phyloP scores from a whole-genome alignment of 2,797 vertebrate genomes.

The Meda fulgida region DNA sequence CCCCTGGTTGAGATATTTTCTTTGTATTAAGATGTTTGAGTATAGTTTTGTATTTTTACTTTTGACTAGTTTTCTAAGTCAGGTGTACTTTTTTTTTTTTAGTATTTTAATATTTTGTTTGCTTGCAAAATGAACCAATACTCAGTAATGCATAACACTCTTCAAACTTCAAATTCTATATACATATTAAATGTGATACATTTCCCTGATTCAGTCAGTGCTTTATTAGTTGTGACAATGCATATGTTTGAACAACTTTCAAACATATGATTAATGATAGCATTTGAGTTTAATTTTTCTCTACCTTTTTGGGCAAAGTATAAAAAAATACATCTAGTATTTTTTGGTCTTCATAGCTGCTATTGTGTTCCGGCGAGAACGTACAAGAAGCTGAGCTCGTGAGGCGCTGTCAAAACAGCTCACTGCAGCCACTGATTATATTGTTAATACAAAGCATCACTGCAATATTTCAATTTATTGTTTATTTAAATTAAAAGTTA shows the following conservation, averaged over 20 bases:
- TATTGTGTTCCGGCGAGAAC: background rate
- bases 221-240: background rate
- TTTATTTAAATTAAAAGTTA: background rate
- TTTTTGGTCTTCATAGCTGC: background rate
- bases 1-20: no score
- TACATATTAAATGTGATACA: background rate
- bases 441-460: background rate
- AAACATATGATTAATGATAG: background rate
- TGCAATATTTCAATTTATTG: background rate
- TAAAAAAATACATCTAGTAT: background rate
- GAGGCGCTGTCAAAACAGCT: background rate
- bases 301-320: no score
- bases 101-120: background rate
- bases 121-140: background rate
- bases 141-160: background rate
- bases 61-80: background rate
- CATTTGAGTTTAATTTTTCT: background rate
- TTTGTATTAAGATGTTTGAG: background rate
- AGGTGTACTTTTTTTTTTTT: background rate
- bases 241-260: background rate
- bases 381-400: background rate
- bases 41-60: conserved; percentile 8
- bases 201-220: background rate
- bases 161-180: background rate
- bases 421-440: background rate